phyloP scores from a whole-genome alignment of 2,113 vertebrate species.

The Triplophysa tibetana region DNA sequence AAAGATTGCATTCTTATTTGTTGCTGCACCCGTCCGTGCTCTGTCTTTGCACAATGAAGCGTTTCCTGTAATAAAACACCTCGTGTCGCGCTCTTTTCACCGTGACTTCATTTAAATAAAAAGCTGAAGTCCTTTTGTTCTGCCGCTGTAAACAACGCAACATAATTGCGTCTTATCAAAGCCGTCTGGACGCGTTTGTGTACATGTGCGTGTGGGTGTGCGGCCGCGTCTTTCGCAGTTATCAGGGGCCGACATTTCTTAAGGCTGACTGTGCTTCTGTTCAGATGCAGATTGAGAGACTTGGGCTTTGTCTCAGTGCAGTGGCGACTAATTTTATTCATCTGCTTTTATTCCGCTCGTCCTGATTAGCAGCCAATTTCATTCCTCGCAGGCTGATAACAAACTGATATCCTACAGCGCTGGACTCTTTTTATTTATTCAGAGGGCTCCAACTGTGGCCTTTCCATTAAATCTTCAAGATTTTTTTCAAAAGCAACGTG shows the following conservation, averaged over 20 bases:
- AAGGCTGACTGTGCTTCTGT: conserved; percentile 71
- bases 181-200: conserved; percentile 54
- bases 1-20: conserved; percentile 49
- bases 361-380: conserved; percentile 51
- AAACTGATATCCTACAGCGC: conserved; percentile 29
- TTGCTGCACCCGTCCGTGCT: conserved; percentile 32
- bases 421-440: conserved; percentile 31
- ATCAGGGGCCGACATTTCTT: conserved; percentile 69
- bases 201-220: conserved; percentile 34
- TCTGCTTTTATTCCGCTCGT: conserved; percentile 50
- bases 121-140: conserved; percentile 71
- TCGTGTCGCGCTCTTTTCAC: conserved; percentile 58
- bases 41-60: conserved; percentile 16
- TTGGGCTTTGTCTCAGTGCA: conserved; percentile 65
- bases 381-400: conserved; percentile 60
- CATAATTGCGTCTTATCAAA: conserved; percentile 68
- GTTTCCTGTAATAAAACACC: conserved; percentile 50
- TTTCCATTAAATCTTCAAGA: conserved; percentile 70
- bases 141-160: conserved; percentile 66
- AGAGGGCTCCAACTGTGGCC: conserved; percentile 63
- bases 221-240: conserved; percentile 55
- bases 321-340: conserved; percentile 65
- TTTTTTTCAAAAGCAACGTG: conserved; percentile 65
- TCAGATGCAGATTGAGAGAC: conserved; percentile 64
- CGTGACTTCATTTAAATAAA: conserved; percentile 67